A percentile compares a stretch with the other conserved stretches of the same genome.
Evolutionary conservation across 2,797 vertebrate species (phyloP).

Genomic region (Galago senegalensis): DNA sequence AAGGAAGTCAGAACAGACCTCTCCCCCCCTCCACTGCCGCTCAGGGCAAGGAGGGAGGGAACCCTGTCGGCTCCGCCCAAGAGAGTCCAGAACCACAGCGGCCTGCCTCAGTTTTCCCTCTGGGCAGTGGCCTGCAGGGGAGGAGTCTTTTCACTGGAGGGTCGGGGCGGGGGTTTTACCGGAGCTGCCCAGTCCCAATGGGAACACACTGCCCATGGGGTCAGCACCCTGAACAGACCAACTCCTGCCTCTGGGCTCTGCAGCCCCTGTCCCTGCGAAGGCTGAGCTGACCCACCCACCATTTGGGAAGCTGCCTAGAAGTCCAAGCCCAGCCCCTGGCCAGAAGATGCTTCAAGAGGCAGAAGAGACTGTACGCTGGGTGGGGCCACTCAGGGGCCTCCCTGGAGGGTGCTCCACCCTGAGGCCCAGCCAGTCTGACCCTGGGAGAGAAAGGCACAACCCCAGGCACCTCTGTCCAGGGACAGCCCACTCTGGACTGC

Average conservation of each 20-base stretch:
- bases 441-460: background rate
- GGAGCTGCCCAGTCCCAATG: background rate
- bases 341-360: too few relatives aligned
- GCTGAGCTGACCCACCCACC: accelerated
- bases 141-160: background rate
- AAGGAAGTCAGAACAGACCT: too few relatives aligned
- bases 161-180: background rate
- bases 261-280: background rate
- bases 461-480: background rate
- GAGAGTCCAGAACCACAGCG: too few relatives aligned
- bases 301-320: background rate
- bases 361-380: background rate
- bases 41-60: too few relatives aligned
- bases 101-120: background rate
- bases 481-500: background rate
- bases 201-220: background rate
- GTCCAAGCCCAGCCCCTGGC: too few relatives aligned
- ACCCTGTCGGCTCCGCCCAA: too few relatives aligned
- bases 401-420: background rate
- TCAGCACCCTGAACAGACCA: background rate
- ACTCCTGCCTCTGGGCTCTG: background rate
- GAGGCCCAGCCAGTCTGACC: background rate
- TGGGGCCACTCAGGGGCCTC: background rate
- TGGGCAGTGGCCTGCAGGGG: background rate
- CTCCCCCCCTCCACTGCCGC: background rate